Conservation (phyloP, 2,888 invertebrate genomes). For the Branchinecta sandiegonensis region DNA sequence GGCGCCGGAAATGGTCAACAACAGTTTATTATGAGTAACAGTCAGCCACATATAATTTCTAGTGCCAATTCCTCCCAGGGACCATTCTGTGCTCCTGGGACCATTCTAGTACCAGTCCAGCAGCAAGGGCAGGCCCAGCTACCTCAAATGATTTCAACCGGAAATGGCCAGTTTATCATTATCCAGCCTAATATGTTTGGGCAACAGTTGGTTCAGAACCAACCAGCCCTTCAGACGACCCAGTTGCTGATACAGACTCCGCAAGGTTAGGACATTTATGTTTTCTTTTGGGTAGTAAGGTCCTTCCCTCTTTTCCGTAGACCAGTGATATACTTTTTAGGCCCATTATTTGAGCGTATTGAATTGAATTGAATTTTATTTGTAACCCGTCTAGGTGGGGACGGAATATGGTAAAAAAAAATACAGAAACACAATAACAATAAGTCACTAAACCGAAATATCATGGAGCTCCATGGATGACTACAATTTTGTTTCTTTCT, state of each 20-base stretch:
- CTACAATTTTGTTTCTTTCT: too few species aligned
- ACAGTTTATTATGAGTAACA: not conserved
- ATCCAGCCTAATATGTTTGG: not conserved
- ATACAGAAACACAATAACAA: too few species aligned
- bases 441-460: too few species aligned
- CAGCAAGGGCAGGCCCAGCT: not conserved
- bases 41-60: not conserved
- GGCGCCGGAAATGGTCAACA: not conserved
- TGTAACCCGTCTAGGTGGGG: too few species aligned
- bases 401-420: too few species aligned
- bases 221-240: constrained; percentile 5
- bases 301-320: too few species aligned
- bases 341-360: too few species aligned
- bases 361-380: too few species aligned
- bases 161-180: constrained; percentile 5
- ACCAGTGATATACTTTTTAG: too few species aligned
- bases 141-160: constrained; percentile 6
- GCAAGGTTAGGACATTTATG: not conserved
- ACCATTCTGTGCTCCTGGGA: not conserved
- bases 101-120: not conserved
- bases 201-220: not conserved
- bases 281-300: not conserved
- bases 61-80: not conserved
- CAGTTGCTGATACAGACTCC: not conserved
- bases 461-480: too few species aligned